Conservation (phyloP, 2,888 invertebrate species). For the Drosophila pegasa region DNA sequence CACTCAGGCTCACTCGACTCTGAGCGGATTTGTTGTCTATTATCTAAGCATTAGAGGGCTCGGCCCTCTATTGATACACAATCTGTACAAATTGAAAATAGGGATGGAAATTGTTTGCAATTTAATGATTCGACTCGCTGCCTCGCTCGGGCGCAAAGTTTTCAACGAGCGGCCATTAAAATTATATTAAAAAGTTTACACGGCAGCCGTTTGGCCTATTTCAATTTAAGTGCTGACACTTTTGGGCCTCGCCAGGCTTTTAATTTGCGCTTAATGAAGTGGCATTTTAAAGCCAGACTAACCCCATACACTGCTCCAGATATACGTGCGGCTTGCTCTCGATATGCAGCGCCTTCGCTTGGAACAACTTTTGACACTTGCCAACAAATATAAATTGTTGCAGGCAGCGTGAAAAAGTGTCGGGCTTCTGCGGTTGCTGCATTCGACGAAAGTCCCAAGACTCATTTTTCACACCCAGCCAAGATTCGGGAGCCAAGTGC, state of each 20-base stretch:
- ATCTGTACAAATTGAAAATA: constrained; percentile 74
- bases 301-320: not conserved
- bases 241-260: constrained; percentile 32
- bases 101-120: constrained; percentile 56
- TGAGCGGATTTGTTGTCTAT: constrained; percentile 56
- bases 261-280: constrained; percentile 70
- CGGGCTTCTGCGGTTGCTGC: constrained; percentile 64
- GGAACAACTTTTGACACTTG: constrained; percentile 71
- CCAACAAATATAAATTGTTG: constrained; percentile 73
- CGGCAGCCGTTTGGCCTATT: constrained; percentile 55
- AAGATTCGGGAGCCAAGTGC: constrained; percentile 16
- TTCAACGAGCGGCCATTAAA: constrained; percentile 62
- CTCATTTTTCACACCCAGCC: constrained; percentile 73
- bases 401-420: constrained; percentile 74
- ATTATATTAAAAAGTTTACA: constrained; percentile 74
- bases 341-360: constrained; percentile 16
- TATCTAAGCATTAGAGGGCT: constrained; percentile 69
- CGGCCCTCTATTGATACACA: constrained; percentile 67
- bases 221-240: constrained; percentile 53
- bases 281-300: constrained; percentile 39
- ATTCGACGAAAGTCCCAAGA: constrained; percentile 64
- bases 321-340: not conserved
- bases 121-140: constrained; percentile 59
- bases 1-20: constrained; percentile 1
- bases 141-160: constrained; percentile 41